phyloP scores from a whole-genome alignment of 2,888 invertebrate species.

The Rotaria magnacalcarata region DNA sequence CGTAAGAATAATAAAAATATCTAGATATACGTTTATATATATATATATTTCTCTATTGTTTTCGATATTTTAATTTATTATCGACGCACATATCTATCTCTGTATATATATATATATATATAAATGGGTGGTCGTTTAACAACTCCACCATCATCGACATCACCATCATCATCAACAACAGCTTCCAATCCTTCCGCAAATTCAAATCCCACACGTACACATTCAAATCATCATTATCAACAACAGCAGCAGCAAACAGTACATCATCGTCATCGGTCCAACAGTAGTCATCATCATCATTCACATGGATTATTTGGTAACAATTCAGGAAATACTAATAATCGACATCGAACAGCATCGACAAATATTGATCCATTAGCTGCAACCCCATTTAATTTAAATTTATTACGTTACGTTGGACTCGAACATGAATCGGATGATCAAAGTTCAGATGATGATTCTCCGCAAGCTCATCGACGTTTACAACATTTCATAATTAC shows the following conservation, averaged over 20 bases:
- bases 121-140: not conserved
- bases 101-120: not conserved
- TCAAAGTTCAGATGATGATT: slow-evolving; percentile 19
- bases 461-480: not conserved
- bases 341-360: not conserved
- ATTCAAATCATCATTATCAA: not conserved
- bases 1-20: not conserved
- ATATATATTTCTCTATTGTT: not conserved
- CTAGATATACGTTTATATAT: no score
- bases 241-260: not conserved
- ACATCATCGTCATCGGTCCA: not conserved
- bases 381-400: slow-evolving; percentile 15
- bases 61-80: not conserved
- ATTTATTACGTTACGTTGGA: slow-evolving; percentile 25
- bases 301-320: not conserved
- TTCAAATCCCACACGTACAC: not conserved
- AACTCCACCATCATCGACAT: not conserved
- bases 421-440: slow-evolving; percentile 25
- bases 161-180: not conserved
- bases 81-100: no score
- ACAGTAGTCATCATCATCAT: not conserved
- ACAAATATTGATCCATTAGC: slow-evolving; percentile 13
- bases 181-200: not conserved
- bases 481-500: slow-evolving; percentile 28
- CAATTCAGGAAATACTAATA: not conserved